Evolutionary conservation across 2,888 invertebrate genomes (phyloP).

Genomic region (Smittia sp.): DNA sequence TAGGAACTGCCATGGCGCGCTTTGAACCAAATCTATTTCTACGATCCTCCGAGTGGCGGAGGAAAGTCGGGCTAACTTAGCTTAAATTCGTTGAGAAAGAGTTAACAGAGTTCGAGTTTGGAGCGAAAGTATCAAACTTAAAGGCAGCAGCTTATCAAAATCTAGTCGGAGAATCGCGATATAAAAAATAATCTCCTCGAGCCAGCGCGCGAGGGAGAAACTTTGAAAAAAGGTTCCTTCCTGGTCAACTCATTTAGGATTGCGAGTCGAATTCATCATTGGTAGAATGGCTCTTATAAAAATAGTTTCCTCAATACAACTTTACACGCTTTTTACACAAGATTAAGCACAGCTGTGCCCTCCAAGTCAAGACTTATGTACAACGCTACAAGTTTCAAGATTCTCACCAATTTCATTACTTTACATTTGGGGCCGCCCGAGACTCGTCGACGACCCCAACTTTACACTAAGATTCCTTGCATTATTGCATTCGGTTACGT

Average conservation of each 20-base stretch:
- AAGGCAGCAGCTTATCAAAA: slow-evolving; percentile 11
- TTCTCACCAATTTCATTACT: neutral
- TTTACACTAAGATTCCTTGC: slow-evolving; percentile 15
- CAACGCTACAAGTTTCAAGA: neutral
- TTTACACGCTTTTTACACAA: slow-evolving; percentile 16
- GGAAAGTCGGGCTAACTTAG: slow-evolving; percentile 25
- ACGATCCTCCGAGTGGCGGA: slow-evolving; percentile 16
- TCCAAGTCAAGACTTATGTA: neutral
- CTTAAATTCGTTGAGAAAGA: neutral
- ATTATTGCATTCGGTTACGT: slow-evolving; percentile 37
- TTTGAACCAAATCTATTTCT: slow-evolving; percentile 26
- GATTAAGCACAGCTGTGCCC: neutral
- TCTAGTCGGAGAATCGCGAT: neutral
- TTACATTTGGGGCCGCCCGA: too few species aligned
- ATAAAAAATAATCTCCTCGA: slow-evolving; percentile 3
- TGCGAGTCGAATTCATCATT: slow-evolving; percentile 11
- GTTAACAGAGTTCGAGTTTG: neutral
- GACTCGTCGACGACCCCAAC: too few species aligned
- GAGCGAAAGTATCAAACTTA: slow-evolving; percentile 10
- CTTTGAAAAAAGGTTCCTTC: neutral
- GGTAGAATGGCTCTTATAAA: slow-evolving; percentile 10
- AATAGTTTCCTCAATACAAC: neutral
- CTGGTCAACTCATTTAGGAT: slow-evolving; percentile 10
- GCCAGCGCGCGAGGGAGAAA: neutral
- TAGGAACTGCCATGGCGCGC: slow-evolving; percentile 33